Conservation (phyloP, 2,113 vertebrate genomes). For the Periophthalmodon schlosseri region DNA sequence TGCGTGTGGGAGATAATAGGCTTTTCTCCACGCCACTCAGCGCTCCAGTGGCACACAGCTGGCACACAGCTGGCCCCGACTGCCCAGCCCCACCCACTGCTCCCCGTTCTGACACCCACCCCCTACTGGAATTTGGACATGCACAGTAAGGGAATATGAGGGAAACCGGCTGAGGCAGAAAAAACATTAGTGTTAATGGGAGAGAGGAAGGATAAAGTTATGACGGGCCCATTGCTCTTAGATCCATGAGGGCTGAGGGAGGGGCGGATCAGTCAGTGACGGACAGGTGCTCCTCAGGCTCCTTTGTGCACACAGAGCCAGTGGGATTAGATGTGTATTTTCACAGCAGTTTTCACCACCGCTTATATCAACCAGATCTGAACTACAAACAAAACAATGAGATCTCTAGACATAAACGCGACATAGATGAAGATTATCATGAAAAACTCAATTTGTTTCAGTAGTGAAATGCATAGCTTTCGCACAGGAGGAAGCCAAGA, state of each 20-base stretch:
- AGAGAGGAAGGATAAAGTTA: slow-evolving; percentile 60
- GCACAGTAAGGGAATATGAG: slow-evolving; percentile 71
- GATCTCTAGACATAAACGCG: slow-evolving; percentile 13
- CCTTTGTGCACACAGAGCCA: slow-evolving; percentile 50
- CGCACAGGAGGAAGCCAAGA: not conserved
- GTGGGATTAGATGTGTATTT: slow-evolving; percentile 47
- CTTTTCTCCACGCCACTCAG: slow-evolving; percentile 70
- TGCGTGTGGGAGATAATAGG: slow-evolving; percentile 71
- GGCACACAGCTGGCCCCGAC: slow-evolving; percentile 71
- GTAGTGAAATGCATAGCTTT: not conserved
- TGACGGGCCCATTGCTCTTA: slow-evolving; percentile 50
- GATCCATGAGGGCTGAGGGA: slow-evolving; percentile 60
- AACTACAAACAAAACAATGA: slow-evolving; percentile 10
- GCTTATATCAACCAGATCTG: slow-evolving; percentile 37
- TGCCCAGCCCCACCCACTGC: slow-evolving; percentile 35
- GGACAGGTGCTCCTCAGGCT: slow-evolving; percentile 75
- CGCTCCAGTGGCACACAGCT: slow-evolving; percentile 72
- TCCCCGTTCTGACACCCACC: slow-evolving; percentile 6
- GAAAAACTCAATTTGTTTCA: not conserved
- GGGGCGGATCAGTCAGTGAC: slow-evolving; percentile 69
- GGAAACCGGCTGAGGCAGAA: slow-evolving; percentile 51
- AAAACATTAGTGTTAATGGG: slow-evolving; percentile 72
- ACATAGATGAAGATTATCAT: not conserved
- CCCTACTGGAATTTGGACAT: slow-evolving; percentile 74
- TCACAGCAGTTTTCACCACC: slow-evolving; percentile 41